A percentile compares a stretch with the other conserved stretches of the same genome.
phyloP scores from a whole-genome alignment of 1,140 invertebrate genomes.

The Halictus rubicundus region DNA sequence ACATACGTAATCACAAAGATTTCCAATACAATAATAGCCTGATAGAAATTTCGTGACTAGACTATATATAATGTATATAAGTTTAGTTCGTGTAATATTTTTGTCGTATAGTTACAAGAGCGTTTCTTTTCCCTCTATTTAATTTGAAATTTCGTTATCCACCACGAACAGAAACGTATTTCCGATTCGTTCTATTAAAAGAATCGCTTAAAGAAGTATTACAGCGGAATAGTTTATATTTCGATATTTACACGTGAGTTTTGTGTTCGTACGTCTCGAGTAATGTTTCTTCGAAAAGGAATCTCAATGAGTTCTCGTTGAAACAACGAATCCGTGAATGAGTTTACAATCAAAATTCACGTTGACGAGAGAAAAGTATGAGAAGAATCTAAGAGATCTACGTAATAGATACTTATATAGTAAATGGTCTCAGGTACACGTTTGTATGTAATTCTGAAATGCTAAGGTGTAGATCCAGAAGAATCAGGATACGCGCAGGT shows the following conservation, averaged over 20 bases:
- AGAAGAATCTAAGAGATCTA: slow-evolving; percentile 26
- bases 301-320: background rate
- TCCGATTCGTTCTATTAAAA: background rate
- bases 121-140: slow-evolving; percentile 68
- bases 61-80: slow-evolving; percentile 47
- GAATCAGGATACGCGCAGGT: background rate
- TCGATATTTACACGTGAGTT: slow-evolving; percentile 15
- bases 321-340: background rate
- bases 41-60: slow-evolving; percentile 65
- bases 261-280: too few relatives aligned
- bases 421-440: slow-evolving; percentile 41
- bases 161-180: background rate
- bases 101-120: slow-evolving; percentile 63
- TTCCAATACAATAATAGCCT: slow-evolving; percentile 22
- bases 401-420: background rate
- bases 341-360: background rate
- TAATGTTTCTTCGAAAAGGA: too few relatives aligned
- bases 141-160: slow-evolving; percentile 29
- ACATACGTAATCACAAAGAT: slow-evolving; percentile 23
- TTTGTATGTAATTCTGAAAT: slow-evolving; percentile 18
- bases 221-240: background rate
- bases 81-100: slow-evolving; percentile 42
- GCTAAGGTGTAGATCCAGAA: slow-evolving; percentile 15
- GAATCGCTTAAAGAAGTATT: background rate
- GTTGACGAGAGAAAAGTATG: background rate